Evolutionary conservation across 2,113 vertebrate species (phyloP).

Genomic region (Takifugu bimaculatus): DNA sequence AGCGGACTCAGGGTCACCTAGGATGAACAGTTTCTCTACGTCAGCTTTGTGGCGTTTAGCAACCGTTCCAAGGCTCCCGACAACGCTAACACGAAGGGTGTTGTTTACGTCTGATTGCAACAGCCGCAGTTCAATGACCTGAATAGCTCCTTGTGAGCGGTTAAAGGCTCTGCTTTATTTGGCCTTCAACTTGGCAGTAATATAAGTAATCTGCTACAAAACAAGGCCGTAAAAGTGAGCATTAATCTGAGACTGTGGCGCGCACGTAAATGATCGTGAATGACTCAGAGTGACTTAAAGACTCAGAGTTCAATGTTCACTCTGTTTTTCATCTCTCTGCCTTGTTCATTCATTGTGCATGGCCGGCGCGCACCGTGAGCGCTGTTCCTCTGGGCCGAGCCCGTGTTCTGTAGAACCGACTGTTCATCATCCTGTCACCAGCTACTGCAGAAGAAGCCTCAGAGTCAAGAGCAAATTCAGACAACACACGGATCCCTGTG

Average conservation of each 20-base stretch:
- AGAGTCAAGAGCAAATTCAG: constrained; percentile 62
- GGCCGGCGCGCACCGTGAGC: constrained; percentile 55
- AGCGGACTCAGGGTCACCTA: constrained; percentile 23
- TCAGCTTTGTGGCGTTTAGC: constrained; percentile 18
- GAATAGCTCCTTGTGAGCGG: constrained; percentile 62
- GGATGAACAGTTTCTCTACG: no score
- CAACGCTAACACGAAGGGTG: constrained; percentile 30
- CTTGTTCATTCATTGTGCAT: constrained; percentile 60
- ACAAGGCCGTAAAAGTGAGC: constrained; percentile 57
- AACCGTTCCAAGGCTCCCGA: constrained; percentile 20
- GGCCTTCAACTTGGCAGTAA: constrained; percentile 41
- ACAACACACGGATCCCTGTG: constrained; percentile 32
- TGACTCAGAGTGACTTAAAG: constrained; percentile 48
- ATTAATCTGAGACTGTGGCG: constrained; percentile 37
- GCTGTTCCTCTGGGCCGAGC: constrained; percentile 59
- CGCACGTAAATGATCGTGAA: constrained; percentile 40
- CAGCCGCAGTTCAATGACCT: constrained; percentile 55
- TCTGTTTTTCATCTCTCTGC: constrained; percentile 28
- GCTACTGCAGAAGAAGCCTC: constrained; percentile 63
- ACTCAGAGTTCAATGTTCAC: constrained; percentile 42
- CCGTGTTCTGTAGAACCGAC: constrained; percentile 49
- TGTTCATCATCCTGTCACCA: constrained; percentile 68
- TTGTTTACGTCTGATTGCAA: constrained; percentile 50
- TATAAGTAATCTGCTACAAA: constrained; percentile 48
- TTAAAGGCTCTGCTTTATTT: constrained; percentile 54